Base-by-base conservation (phyloP, 2,797 vertebrate genomes). In the Chelon labrosus region DNA sequence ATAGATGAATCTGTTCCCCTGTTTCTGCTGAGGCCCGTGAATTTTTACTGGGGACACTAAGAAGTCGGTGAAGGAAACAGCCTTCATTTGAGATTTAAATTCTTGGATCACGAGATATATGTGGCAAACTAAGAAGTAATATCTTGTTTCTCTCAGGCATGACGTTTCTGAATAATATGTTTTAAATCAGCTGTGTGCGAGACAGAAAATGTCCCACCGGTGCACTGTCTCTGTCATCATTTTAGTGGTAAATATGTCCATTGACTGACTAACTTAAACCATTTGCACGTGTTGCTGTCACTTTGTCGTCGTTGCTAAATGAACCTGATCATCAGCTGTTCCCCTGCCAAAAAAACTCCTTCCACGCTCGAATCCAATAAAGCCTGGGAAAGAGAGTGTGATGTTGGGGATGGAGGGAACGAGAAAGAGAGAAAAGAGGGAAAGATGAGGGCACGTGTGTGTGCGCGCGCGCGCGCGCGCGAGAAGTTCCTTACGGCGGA, bases 401-500 rank as follows among this genome's bases (percentile, higher is more conserved):
- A 75, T 65, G 74, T 54, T 55, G 75, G 73, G 75, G 76, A 77
- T 52, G 22, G 65, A 71, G 62, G 59, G 81, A 77, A 67, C 47
- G 62, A 73, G 64, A 74, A 69, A 46, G 62, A 75, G 65, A 70
- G 71, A 71, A 85, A 20, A 66, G 3, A 60, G 46, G 60, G 65
- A 46, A 44, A 75, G 68, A 79, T 31, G 67, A 20, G 75, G 80
- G 81, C 82, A 77, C 65, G 70, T 82, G 86, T 80, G 62, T 78
- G 68, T 77, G 75, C 53, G 58, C 47, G 31, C 31, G 22, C 3
- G 50, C 27, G 63, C 17, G 56, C 42, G 47, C 25, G 72, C 19
- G 76, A 83, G 86, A 88, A 84, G 87, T 84, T 86, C 90, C 92
- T 91, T 84, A 87, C 84, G 88, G 91, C 91, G 78, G 90, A 91